Evolutionary conservation across 2,888 invertebrate species (phyloP).

Genomic region (Drosophila kuntzei): DNA sequence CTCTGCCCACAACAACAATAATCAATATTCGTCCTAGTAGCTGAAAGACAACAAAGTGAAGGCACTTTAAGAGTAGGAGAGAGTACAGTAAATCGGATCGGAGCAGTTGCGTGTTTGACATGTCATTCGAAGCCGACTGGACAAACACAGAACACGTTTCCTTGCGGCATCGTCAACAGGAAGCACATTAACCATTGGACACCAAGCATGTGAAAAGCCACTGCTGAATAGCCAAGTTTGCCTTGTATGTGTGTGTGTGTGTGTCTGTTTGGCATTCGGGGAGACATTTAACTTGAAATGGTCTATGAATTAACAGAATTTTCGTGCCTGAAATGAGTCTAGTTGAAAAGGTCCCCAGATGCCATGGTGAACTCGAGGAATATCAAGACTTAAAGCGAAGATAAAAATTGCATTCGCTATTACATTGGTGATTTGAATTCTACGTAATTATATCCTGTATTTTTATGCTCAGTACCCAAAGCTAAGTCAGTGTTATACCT

Average conservation of each 20-base stretch:
- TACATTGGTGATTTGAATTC: neutral
- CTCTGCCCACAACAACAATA: constrained; percentile 65
- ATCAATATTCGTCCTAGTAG: constrained; percentile 64
- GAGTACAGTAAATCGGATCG: constrained; percentile 41
- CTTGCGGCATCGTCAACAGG: constrained; percentile 69
- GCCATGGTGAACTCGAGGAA: neutral
- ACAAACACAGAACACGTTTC: constrained; percentile 53
- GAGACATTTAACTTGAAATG: constrained; percentile 63
- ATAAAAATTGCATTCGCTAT: neutral
- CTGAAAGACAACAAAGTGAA: constrained; percentile 13
- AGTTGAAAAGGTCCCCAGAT: constrained; percentile 19
- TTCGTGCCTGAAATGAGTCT: constrained; percentile 36
- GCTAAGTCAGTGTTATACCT: neutral
- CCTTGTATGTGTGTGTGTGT: constrained; percentile 10
- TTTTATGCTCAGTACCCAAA: neutral
- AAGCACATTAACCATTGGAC: constrained; percentile 70
- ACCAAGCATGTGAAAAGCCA: constrained; percentile 25
- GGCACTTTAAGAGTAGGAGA: constrained; percentile 4
- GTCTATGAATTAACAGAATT: constrained; percentile 51
- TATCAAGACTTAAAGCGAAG: neutral
- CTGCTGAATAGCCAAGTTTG: constrained; percentile 40
- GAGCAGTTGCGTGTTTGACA: constrained; percentile 72
- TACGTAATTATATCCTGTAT: neutral
- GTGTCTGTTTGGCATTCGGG: neutral
- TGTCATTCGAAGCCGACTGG: constrained; percentile 68